Evolutionary conservation across 2,888 invertebrate genomes (phyloP), one percentile per base, ranked within the genome.

Genomic region (Timema cristinae): DNA sequence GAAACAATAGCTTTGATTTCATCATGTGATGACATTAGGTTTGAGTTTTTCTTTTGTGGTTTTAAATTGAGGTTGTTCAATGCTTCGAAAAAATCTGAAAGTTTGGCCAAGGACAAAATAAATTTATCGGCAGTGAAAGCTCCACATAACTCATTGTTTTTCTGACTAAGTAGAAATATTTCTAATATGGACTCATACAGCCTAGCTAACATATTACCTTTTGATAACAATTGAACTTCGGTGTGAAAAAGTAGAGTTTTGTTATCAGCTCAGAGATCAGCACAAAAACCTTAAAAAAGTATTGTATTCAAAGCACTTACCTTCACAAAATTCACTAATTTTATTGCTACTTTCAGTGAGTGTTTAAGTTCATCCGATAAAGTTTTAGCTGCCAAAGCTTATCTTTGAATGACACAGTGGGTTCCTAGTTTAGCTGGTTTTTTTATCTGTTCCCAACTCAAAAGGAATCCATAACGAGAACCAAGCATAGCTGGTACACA

Each of bases 121-220:
- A 11, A 67, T 49, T 5, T 67, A n/a, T 48, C 47, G 10, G 8
- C 11, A 48, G 50, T 67, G 50, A 67, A 67, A n/a, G 49, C 50
- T 50, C 50, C 50, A 13, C 15, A 67, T n/a, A 49, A 10, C 11
- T 50, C 7, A 7, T 67, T 67, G 2, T 67, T 13, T 50, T 50
- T 50, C 5, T 6, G 1, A 50, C 1, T 8, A 7, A 6, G n/a
- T 13, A 67, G 7, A 50, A 67, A 5, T 50, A 67, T 48, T 67
- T 50, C 10, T 67, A 5, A 48, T 50, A 48, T 5, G 7, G 50
- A 13, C 50, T 50, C n/a, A 67, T 67, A 67, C 67, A 67, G n/a
- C 67, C 48, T 9, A 67, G 49, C 48, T 67, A 67, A 48, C 9
- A 67, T 67, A 6, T 61, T 67, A 10, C 67, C 49, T 67, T 67